Evolutionary conservation across 2,888 invertebrate species (phyloP).

Genomic region (Thelaira solivaga): DNA sequence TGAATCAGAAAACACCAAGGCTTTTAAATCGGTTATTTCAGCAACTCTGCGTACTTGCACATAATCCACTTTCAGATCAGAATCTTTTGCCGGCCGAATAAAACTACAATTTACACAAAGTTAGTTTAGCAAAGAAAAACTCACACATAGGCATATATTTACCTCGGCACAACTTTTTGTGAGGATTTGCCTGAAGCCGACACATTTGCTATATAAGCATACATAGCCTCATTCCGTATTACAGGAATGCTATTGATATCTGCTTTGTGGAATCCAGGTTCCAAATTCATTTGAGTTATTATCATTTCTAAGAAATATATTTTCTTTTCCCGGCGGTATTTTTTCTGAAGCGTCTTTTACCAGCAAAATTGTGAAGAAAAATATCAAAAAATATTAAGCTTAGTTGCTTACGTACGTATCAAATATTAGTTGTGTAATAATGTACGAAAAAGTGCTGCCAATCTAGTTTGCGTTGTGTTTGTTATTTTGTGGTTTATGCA

Average conservation of each 20-base stretch:
- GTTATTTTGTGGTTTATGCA: neutral
- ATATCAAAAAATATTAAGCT: constrained; percentile 1
- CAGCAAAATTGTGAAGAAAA: too few relatives aligned
- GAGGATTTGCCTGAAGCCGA: constrained; percentile 20
- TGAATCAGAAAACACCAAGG: constrained; percentile 69
- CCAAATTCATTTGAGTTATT: constrained; percentile 69
- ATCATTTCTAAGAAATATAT: constrained; percentile 45
- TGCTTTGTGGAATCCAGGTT: constrained; percentile 74
- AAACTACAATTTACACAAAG: neutral
- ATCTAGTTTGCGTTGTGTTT: neutral
- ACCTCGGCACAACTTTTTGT: constrained; percentile 25
- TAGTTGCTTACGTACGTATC: neutral
- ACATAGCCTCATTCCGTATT: constrained; percentile 72
- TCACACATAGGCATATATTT: neutral
- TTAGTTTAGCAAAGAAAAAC: neutral
- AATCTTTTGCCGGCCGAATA: constrained; percentile 64
- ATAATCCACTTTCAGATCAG: constrained; percentile 72
- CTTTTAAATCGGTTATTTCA: constrained; percentile 69
- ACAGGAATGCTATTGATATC: constrained; percentile 71
- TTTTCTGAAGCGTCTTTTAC: constrained; percentile 10
- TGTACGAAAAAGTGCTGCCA: constrained; percentile 22
- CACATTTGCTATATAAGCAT: constrained; percentile 69
- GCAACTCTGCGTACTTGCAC: constrained; percentile 71
- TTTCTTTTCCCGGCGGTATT: neutral
- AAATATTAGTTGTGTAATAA: constrained; percentile 5